A percentile compares a stretch with the other conserved stretches of the same genome.
phyloP scores from a whole-genome alignment of 1,140 invertebrate species.

The Neoseiulus cucumeris region DNA sequence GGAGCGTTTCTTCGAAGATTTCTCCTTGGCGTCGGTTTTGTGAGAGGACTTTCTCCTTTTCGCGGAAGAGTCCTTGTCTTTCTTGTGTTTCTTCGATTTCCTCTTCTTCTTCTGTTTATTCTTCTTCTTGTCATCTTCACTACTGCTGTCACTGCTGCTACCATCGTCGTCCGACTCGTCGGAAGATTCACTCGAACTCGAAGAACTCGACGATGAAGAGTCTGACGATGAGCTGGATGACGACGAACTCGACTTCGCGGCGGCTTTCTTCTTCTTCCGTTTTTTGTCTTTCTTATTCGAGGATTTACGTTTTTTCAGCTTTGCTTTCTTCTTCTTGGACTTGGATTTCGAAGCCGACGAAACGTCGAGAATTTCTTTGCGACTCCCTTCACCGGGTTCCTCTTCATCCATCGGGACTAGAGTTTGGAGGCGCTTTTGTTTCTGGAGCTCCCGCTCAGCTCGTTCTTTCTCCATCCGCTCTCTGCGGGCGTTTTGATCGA shows the following conservation, averaged over 20 bases:
- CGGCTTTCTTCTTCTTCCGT: conserved; percentile 17
- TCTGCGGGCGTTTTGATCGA: conserved; percentile 38
- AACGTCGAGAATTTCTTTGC: too few relatives aligned
- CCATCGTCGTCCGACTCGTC: conserved; percentile 12
- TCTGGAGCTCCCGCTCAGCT: conserved; percentile 12
- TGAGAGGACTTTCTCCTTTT: too few relatives aligned
- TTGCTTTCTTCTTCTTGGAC: conserved; percentile 19
- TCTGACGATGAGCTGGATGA: conserved; percentile 12
- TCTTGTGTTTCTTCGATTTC: too few relatives aligned
- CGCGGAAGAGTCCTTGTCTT: too few relatives aligned
- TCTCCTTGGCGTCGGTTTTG: too few relatives aligned
- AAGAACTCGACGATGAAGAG: conserved; percentile 10
- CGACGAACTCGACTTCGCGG: conserved; percentile 16
- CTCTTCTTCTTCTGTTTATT: too few relatives aligned
- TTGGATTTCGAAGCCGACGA: too few relatives aligned
- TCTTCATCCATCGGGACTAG: conserved; percentile 7
- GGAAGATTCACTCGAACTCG: conserved; percentile 18
- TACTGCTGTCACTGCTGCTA: not conserved
- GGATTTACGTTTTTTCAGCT: conserved; percentile 27
- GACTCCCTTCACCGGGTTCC: too few relatives aligned
- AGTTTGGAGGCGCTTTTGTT: not conserved
- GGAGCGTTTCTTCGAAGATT: too few relatives aligned
- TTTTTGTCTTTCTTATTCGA: conserved; percentile 24
- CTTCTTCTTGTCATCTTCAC: too few relatives aligned
- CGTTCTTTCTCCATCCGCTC: conserved; percentile 14